Base-by-base conservation (phyloP, 2,113 vertebrate genomes). In the Oryzias celebensis region DNA sequence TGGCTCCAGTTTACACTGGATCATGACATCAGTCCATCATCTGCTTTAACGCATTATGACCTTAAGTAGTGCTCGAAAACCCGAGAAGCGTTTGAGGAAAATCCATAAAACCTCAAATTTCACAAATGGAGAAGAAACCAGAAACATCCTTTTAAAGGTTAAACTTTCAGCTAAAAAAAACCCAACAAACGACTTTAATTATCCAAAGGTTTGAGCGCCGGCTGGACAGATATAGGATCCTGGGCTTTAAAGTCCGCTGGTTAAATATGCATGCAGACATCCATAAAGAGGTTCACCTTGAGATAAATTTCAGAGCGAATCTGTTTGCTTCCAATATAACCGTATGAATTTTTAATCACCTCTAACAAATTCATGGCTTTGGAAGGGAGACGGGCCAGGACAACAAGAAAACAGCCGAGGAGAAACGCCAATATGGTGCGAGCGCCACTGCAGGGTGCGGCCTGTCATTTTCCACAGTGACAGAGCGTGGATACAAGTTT, bases 281-380 rank as follows among this genome's bases (percentile, higher is more conserved):
- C n/a, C 47, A 52, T 8, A n/a, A 1, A 22, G 20, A 68, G 14
- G n/a, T 61, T 64, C 62, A 48, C 54, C 48, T 51, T n/a, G 43
- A 68, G 36, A 52, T 46, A n/a, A 14, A 58, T 58, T 46, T 52
- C 15, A 28, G 17, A 54, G 63, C 53, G 51, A 73, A 77, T 31
- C 26, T 15, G 3, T 1, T 50, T 62, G 49, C 43, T 52, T 54
- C 31, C 48, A 20, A 6, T 36, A 50, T 48, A 64, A 62, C 66
- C 14, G 23, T 7, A 58, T 74, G 52, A 50, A 74, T 71, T 68
- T 76, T 84, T 78, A 60, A 78, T 68, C 65, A 65, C 26, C 7
- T 44, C 50, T 74, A 59, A 57, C 41, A 71, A 68, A 74, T 77
- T 74, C 73, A 77, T 42, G 61, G 52, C 58, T 69, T 71, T 64